phyloP scores from a whole-genome alignment of 2,888 invertebrate species.

The Allygus modestus region DNA sequence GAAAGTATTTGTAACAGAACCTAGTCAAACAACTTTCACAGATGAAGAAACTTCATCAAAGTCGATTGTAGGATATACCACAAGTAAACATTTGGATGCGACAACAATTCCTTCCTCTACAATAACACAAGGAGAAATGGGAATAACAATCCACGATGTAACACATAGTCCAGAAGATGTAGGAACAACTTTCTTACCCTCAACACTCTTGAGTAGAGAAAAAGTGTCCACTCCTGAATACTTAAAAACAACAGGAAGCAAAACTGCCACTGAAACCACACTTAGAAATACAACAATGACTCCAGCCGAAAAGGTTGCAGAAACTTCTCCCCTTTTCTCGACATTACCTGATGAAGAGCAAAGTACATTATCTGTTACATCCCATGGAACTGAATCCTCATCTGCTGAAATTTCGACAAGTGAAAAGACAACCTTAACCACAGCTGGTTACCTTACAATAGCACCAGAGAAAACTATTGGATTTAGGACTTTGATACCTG shows the following conservation, averaged over 20 bases:
- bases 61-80: not conserved
- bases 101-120: not conserved
- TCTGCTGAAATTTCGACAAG: not conserved
- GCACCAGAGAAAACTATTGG: not conserved
- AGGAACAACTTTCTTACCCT: not conserved
- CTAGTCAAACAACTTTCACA: not conserved
- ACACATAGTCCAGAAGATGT: not conserved
- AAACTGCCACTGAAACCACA: not conserved
- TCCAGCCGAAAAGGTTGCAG: slow-evolving; percentile 11
- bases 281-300: not conserved
- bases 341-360: not conserved
- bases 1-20: not conserved
- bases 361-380: not conserved
- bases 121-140: not conserved
- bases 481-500: not conserved
- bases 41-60: not conserved
- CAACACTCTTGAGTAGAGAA: not conserved
- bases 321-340: not conserved
- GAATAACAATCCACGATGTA: not conserved
- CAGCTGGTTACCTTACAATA: slow-evolving; percentile 5
- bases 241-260: not conserved
- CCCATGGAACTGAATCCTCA: not conserved
- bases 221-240: not conserved
- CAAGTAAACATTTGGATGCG: not conserved
- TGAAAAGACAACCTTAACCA: not conserved